Percentiles rank a stretch among this genome's conserved stretches.
phyloP scores from a whole-genome alignment of 2,888 invertebrate genomes.

The Oscheius onirici region DNA sequence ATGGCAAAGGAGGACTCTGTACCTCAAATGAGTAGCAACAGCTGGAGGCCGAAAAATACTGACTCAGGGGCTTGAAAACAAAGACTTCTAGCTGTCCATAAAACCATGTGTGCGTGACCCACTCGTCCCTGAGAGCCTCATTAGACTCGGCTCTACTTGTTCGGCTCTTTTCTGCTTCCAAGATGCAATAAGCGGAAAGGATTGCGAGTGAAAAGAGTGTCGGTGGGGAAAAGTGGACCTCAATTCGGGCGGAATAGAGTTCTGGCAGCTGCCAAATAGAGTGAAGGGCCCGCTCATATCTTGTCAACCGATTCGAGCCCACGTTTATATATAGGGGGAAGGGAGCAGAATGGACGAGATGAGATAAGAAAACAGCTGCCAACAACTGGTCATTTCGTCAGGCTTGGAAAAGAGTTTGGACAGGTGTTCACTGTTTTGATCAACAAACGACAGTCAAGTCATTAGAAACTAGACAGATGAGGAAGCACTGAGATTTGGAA shows the following conservation, averaged over 20 bases:
- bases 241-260: constrained; percentile 25
- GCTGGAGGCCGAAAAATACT: not conserved
- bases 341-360: too few species aligned
- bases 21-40: not conserved
- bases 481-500: too few species aligned
- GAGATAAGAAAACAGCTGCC: too few species aligned
- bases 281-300: too few species aligned
- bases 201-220: constrained; percentile 1
- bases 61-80: not conserved
- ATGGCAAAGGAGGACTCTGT: not conserved
- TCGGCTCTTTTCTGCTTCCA: not conserved
- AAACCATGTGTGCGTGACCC: not conserved
- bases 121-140: not conserved
- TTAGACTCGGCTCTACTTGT: not conserved
- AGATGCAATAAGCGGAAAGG: constrained; percentile 32
- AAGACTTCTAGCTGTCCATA: not conserved
- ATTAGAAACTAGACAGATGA: too few species aligned
- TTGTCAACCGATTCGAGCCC: too few species aligned
- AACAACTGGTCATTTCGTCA: too few species aligned
- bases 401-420: too few species aligned
- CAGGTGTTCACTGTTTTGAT: too few species aligned
- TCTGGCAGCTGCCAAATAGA: not conserved
- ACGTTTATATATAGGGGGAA: too few species aligned
- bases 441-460: too few species aligned
- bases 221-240: constrained; percentile 21